Evolutionary conservation across 2,888 invertebrate species (phyloP).

Genomic region (Drosophila mimica): DNA sequence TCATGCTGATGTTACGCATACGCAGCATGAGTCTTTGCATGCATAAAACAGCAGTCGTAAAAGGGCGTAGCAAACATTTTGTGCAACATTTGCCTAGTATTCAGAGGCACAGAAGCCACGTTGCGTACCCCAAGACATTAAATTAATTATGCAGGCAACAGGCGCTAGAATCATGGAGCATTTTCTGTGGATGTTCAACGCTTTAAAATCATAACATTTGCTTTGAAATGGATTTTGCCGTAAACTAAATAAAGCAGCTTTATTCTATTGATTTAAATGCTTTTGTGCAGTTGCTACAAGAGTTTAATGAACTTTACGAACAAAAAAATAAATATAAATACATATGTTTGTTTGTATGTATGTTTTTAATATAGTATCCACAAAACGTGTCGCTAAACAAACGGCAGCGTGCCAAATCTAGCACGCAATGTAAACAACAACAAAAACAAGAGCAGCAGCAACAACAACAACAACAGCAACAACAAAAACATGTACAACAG

Average conservation of each 20-base stretch:
- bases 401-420: slow-evolving; percentile 64
- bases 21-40: slow-evolving; percentile 73
- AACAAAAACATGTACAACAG: slow-evolving; percentile 11
- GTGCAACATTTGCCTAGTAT: slow-evolving; percentile 53
- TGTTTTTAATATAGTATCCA: slow-evolving; percentile 54
- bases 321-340: slow-evolving; percentile 24
- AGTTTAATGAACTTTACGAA: slow-evolving; percentile 66
- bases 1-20: slow-evolving; percentile 56
- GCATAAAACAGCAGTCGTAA: slow-evolving; percentile 64
- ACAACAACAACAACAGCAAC: slow-evolving; percentile 10
- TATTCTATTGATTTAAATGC: slow-evolving; percentile 26
- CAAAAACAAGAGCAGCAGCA: slow-evolving; percentile 29
- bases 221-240: background rate
- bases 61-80: slow-evolving; percentile 33
- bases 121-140: slow-evolving; percentile 28
- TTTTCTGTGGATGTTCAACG: background rate
- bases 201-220: slow-evolving; percentile 16
- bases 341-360: slow-evolving; percentile 6
- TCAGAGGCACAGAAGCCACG: slow-evolving; percentile 27
- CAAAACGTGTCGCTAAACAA: slow-evolving; percentile 68
- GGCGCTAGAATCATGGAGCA: slow-evolving; percentile 9
- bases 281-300: slow-evolving; percentile 8
- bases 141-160: slow-evolving; percentile 68
- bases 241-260: background rate
- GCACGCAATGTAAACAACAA: slow-evolving; percentile 66